These are phyloP conservation scores for Cecidostiba fungosa DNA, from an alignment of 2,888 invertebrate genomes.

Conservation along the genomic window DNA sequence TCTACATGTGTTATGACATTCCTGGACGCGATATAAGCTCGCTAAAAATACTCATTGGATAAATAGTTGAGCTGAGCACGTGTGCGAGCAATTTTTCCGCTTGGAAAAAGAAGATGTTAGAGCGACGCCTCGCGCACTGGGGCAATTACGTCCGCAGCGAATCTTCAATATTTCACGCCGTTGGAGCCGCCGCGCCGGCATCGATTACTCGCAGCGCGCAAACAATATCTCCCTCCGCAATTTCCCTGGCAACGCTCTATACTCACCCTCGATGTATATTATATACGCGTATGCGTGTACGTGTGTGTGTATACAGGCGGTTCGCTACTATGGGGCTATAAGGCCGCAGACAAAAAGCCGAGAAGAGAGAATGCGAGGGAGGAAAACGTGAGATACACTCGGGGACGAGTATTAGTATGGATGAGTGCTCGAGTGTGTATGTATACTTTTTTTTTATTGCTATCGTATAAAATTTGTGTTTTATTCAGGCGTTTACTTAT, in stretches of 20 bases:
- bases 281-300: background rate
- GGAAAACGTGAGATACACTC: conserved; percentile 17
- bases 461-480: background rate
- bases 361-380: background rate
- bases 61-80: background rate
- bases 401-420: conserved; percentile 1
- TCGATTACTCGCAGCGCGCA: conserved; percentile 9
- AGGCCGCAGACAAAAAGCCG: background rate
- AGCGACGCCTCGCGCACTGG: background rate
- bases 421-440: background rate
- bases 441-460: background rate
- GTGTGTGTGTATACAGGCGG: background rate
- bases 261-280: background rate
- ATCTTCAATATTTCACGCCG: conserved; percentile 15
- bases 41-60: background rate
- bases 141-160: background rate
- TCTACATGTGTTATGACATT: background rate
- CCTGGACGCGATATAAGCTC: background rate
- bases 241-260: background rate
- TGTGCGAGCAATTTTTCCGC: background rate
- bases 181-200: background rate
- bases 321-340: background rate
- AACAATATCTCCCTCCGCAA: conserved; percentile 7
- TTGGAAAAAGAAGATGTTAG: background rate
- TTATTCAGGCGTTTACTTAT: background rate